Base-by-base conservation (phyloP, 2,797 vertebrate genomes). In the Neosalanx taihuensis region DNA sequence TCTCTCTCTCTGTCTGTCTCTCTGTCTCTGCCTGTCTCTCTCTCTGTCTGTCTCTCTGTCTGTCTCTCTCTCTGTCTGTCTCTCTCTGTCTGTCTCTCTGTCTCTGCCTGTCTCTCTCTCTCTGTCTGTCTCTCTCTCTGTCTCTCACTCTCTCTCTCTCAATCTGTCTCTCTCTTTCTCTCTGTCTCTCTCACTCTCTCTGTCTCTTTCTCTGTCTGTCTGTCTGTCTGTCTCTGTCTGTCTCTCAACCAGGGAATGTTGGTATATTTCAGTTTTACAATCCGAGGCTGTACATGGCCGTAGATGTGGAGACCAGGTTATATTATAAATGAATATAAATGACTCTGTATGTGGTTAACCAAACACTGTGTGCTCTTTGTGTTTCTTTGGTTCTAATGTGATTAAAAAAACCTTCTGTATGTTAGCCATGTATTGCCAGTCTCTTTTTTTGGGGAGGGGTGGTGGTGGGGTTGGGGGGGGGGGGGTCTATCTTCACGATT, bases 251-350 rank as follows among this genome's bases (percentile, higher is more conserved):
- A 65, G 81, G 86, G 83, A 85, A 79, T 69, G 79, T 87, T 81
- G 83, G 86, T 80, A 77, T 88, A 78, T 87, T 87, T 86, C 80
- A 82, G 78, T 85, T 80, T 84, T 80, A 85, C 89, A 90, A 91
- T 91, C 90, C 87, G 74, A 88, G 77, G 87, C 84, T 89, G 73
- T 66, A 70, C 41, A 70, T 60, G 57, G 74, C 69, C 67, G 83
- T 89, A 85, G 49, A 88, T 82, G 76, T 80, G 85, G 81, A 83
- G 79, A 89, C 83, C 79, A 75, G 64, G 74, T 72, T 86, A 83
- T 84, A 83, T 82, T 78, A 83, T 88, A 88, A 85, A 81, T 85
- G 89, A 89, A 89, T 89, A 89, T 91, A 85, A 87, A 90, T 83
- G 85, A 84, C 81, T 83, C 78, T 85, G 81, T 90, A 80, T 58